Evolutionary conservation across 2,797 vertebrate genomes (phyloP).

Genomic region (Xyrichtys novacula): DNA sequence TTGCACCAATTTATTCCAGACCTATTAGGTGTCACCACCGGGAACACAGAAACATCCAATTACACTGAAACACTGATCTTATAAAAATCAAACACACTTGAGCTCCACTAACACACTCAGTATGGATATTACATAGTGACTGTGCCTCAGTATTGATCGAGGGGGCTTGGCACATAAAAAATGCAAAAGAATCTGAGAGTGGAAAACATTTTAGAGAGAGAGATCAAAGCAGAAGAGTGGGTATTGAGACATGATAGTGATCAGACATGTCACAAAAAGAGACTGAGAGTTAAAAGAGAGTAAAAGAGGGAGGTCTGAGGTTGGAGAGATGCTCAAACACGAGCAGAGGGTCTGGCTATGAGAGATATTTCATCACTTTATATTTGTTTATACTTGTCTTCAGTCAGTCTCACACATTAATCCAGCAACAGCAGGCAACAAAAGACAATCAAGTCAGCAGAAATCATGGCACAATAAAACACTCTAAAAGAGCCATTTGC

Average conservation of each 20-base stretch:
- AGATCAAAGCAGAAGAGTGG: conserved; percentile 7
- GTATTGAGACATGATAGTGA: conserved; percentile 33
- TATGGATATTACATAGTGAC: conserved; percentile 6
- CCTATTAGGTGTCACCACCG: background rate
- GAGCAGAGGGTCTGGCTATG: conserved; percentile 15
- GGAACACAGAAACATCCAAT: conserved; percentile 1
- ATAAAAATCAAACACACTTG: background rate
- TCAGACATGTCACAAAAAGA: conserved; percentile 8
- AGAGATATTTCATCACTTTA: conserved; percentile 47
- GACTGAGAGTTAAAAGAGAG: conserved; percentile 34
- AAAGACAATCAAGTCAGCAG: too few relatives aligned
- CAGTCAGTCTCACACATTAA: conserved; percentile 19
- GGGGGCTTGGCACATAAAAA: conserved; percentile 5
- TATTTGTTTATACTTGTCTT: conserved; percentile 18
- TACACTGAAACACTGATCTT: background rate
- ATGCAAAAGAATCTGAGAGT: conserved; percentile 15
- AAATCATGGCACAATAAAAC: too few relatives aligned
- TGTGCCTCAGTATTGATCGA: conserved; percentile 7
- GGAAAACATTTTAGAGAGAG: conserved; percentile 28
- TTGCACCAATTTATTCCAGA: too few relatives aligned
- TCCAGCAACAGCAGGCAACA: too few relatives aligned
- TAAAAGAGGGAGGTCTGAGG: conserved; percentile 28
- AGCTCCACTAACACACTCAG: background rate
- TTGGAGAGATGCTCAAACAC: conserved; percentile 8
- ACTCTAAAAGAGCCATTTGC: too few relatives aligned